Conservation (phyloP, 1,140 invertebrate genomes). For the Polypedilum vanderplanki region DNA sequence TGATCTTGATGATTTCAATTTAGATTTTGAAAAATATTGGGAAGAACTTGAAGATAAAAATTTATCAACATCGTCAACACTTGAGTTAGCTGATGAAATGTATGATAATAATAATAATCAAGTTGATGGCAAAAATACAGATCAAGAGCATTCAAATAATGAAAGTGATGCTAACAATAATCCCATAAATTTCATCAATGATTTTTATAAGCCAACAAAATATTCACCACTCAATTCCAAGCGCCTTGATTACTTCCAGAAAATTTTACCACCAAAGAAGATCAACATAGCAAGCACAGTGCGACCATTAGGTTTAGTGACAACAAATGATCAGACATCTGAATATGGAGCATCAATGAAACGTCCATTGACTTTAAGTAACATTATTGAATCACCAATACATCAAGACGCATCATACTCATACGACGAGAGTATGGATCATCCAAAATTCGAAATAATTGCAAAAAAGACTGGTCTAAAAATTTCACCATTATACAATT, state of each 20-base stretch:
- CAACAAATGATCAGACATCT: constrained; percentile 29
- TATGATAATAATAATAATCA: constrained; percentile 22
- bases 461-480: constrained; percentile 47
- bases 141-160: constrained; percentile 4
- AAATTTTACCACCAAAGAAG: constrained; percentile 44
- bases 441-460: constrained; percentile 48
- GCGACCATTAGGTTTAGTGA: constrained; percentile 34
- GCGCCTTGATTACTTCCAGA: constrained; percentile 42
- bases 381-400: constrained; percentile 41
- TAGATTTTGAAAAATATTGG: constrained; percentile 44
- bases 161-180: constrained; percentile 13
- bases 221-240: constrained; percentile 43
- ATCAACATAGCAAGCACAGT: constrained; percentile 43
- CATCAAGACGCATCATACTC: constrained; percentile 36
- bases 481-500: constrained; percentile 46
- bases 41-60: constrained; percentile 40
- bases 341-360: constrained; percentile 47
- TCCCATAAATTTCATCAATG: not conserved
- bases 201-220: constrained; percentile 43
- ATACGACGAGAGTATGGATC: constrained; percentile 37
- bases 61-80: constrained; percentile 24
- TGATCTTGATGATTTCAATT: constrained; percentile 43
- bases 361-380: constrained; percentile 43
- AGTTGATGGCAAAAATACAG: constrained; percentile 7
- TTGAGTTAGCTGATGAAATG: not conserved